A percentile compares a stretch with the other conserved stretches of the same genome.
phyloP scores from a whole-genome alignment of 2,797 vertebrate genomes.

The Apogon talboti region DNA sequence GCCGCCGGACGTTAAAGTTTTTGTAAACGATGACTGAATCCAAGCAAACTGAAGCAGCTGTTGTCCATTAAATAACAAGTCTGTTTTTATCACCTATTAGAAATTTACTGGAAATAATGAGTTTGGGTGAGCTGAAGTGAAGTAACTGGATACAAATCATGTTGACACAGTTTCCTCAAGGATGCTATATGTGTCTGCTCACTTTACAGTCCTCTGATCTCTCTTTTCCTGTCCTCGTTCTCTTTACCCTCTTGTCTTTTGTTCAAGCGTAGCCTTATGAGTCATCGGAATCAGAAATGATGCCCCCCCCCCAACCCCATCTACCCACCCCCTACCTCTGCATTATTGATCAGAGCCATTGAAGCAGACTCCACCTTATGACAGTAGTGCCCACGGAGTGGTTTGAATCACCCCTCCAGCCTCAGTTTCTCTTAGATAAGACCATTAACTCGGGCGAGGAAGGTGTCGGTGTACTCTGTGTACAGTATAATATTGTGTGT shows the following conservation, averaged over 20 bases:
- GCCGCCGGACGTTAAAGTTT: neutral
- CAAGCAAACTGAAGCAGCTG: no score
- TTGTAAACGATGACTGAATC: neutral
- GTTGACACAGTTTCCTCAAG: constrained; percentile 8
- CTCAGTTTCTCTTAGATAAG: constrained; percentile 59
- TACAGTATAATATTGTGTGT: constrained; percentile 7
- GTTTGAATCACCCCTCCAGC: constrained; percentile 25
- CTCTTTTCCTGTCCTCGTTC: constrained; percentile 13
- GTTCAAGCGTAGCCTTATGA: constrained; percentile 46
- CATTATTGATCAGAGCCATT: constrained; percentile 71
- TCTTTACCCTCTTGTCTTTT: constrained; percentile 40
- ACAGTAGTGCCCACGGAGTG: constrained; percentile 5
- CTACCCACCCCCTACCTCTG: constrained; percentile 38
- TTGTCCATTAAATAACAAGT: no score
- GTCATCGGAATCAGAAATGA: constrained; percentile 59
- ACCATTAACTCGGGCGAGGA: constrained; percentile 51
- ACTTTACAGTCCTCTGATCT: constrained; percentile 30
- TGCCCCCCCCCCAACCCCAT: neutral
- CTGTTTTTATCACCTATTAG: no score
- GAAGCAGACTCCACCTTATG: no score
- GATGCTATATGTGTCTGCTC: neutral
- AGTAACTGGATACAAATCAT: constrained; percentile 17
- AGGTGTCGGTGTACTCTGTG: constrained; percentile 30
- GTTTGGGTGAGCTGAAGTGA: neutral
- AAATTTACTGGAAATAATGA: no score